A percentile compares a stretch with the other conserved stretches of the same genome.
These are phyloP conservation scores for Adineta ricciae DNA, from an alignment of 2,888 invertebrate genomes.

Conservation along the genomic window DNA sequence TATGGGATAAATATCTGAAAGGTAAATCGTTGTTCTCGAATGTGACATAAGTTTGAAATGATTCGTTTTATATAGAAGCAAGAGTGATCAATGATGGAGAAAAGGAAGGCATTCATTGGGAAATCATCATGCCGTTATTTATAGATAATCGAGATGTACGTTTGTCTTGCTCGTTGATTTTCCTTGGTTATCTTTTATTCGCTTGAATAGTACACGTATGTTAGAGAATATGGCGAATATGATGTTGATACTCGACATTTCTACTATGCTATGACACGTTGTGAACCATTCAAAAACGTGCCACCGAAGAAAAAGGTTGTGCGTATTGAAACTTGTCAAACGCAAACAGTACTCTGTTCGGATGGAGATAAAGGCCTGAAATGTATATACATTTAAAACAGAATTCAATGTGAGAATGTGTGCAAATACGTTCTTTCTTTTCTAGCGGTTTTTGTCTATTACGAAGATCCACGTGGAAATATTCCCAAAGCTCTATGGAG, in stretches of 20 bases:
- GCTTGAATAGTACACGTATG: background rate
- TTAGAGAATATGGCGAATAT: background rate
- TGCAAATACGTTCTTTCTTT: too few species aligned
- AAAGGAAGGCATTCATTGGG: constrained; percentile 44
- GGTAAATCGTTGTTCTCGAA: constrained; percentile 37
- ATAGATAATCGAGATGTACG: constrained; percentile 49
- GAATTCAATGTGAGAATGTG: background rate
- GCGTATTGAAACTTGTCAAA: constrained; percentile 2
- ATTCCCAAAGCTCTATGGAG: background rate
- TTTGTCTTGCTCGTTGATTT: constrained; percentile 35
- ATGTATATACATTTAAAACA: background rate
- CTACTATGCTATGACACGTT: background rate
- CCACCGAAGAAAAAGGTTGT: background rate
- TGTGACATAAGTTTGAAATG: background rate
- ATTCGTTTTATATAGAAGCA: background rate
- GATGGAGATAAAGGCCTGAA: background rate
- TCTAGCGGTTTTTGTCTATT: background rate
- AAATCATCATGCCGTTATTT: constrained; percentile 46
- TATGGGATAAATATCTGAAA: constrained; percentile 47
- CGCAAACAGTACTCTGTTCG: background rate
- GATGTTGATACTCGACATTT: background rate
- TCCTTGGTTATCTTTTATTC: background rate
- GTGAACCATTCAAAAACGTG: background rate
- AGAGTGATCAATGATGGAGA: constrained; percentile 36
- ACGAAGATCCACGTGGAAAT: background rate